Conservation (phyloP, 2,888 invertebrate species). For the Crossocerus cetratus region DNA sequence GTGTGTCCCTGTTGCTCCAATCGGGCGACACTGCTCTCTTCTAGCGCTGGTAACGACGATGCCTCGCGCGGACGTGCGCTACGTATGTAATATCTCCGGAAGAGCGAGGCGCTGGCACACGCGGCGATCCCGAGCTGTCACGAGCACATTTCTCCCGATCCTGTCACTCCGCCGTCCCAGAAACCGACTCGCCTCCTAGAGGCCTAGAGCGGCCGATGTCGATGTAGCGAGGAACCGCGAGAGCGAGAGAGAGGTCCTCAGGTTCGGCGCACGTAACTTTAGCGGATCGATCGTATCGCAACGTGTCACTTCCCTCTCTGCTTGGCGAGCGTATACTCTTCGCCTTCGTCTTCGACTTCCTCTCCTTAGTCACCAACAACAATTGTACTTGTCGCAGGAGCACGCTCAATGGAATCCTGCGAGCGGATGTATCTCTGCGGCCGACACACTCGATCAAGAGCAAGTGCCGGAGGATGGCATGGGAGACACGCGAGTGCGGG, state of each 20-base stretch:
- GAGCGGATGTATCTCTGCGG: slow-evolving; percentile 1
- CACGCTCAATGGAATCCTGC: no score
- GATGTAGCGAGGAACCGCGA: no score
- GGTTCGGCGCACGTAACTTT: slow-evolving; percentile 38
- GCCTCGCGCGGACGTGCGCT: not conserved
- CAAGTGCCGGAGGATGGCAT: no score
- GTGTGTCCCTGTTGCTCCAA: slow-evolving; percentile 1
- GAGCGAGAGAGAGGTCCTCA: slow-evolving; percentile 6
- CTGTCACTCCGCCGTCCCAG: no score
- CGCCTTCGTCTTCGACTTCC: no score
- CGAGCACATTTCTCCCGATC: slow-evolving; percentile 49
- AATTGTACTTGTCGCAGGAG: no score
- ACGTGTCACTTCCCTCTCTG: slow-evolving; percentile 50
- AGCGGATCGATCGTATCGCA: slow-evolving; percentile 60
- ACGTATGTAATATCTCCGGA: no score
- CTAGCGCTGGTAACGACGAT: not conserved
- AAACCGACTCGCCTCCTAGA: no score
- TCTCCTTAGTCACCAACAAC: no score
- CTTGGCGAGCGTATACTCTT: slow-evolving; percentile 2
- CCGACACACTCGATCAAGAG: no score
- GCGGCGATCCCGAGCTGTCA: slow-evolving; percentile 46
- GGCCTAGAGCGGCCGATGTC: no score
- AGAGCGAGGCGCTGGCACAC: not conserved
- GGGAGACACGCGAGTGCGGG: no score
- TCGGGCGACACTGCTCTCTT: not conserved